Percentiles rank a stretch among this genome's conserved stretches.
Conservation (phyloP, 2,888 invertebrate genomes). For the Amphipoea oculea region DNA sequence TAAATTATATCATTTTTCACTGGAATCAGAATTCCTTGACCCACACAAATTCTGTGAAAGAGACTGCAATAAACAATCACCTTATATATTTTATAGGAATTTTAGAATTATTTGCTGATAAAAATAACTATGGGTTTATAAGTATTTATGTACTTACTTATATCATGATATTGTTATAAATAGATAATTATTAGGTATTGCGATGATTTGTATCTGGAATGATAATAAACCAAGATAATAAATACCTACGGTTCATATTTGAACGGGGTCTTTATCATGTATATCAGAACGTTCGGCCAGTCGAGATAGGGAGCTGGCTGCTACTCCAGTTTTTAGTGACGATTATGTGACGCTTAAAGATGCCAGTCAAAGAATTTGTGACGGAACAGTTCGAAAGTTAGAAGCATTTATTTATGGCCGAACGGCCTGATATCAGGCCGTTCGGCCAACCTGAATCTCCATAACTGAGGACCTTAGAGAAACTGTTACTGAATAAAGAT, state of each 20-base stretch:
- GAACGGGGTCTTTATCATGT: conserved; percentile 1
- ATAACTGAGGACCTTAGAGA: no score
- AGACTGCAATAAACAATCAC: conserved; percentile 47
- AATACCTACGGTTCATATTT: neutral
- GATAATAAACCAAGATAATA: conserved; percentile 26
- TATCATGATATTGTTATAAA: conserved; percentile 24
- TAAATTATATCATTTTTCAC: conserved; percentile 51
- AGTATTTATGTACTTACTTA: conserved; percentile 4
- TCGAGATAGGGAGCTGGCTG: no score
- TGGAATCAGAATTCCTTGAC: conserved; percentile 62
- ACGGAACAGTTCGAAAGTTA: no score
- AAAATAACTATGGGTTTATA: conserved; percentile 34
- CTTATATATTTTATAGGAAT: conserved; percentile 35
- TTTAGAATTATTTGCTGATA: conserved; percentile 44
- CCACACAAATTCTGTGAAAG: conserved; percentile 61
- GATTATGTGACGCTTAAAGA: no score
- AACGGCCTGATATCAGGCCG: no score
- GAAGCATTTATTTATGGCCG: no score
- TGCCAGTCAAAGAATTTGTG: no score
- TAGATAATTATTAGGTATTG: conserved; percentile 41
- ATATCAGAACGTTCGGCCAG: no score
- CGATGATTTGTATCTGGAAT: conserved; percentile 25
- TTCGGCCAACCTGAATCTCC: no score
- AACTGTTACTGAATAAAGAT: no score
- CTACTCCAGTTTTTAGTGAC: no score